A percentile compares a stretch with the other conserved stretches of the same genome.
Evolutionary conservation across 2,797 vertebrate genomes (phyloP).

Genomic region (Pangasius macronema): DNA sequence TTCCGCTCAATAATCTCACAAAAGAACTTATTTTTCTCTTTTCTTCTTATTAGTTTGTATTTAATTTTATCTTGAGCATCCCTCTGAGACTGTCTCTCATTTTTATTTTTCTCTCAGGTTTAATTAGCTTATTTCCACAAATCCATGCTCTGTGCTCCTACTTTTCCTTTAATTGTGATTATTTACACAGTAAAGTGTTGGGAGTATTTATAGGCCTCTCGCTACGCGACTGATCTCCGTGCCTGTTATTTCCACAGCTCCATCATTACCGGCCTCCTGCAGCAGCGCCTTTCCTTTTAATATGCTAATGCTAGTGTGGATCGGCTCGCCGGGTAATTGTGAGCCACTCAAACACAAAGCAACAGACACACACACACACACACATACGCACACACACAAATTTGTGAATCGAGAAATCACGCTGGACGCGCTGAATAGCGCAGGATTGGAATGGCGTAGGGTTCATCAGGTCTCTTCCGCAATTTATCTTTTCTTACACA

Average conservation of each 20-base stretch:
- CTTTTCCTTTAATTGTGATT: constrained; percentile 70
- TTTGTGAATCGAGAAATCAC: constrained; percentile 13
- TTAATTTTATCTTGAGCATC: neutral
- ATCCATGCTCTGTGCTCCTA: constrained; percentile 59
- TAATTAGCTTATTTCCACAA: constrained; percentile 67
- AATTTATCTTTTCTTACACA: constrained; percentile 2
- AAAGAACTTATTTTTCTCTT: neutral
- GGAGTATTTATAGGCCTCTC: constrained; percentile 64
- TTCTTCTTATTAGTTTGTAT: neutral
- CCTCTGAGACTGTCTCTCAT: neutral
- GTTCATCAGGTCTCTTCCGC: neutral
- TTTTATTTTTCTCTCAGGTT: constrained; percentile 47
- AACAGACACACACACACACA: constrained; percentile 3
- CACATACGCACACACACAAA: constrained; percentile 25
- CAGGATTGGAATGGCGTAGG: neutral
- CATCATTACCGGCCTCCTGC: constrained; percentile 73
- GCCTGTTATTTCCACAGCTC: constrained; percentile 72
- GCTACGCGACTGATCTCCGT: constrained; percentile 58
- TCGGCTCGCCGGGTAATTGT: constrained; percentile 75
- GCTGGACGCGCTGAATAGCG: neutral
- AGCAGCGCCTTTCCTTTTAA: constrained; percentile 73
- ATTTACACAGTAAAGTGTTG: constrained; percentile 71
- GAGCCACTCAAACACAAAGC: constrained; percentile 64
- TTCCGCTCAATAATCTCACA: neutral
- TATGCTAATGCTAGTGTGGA: constrained; percentile 73